Evolutionary conservation across 2,797 vertebrate species (phyloP).

Genomic region (Smutsia gigantea): DNA sequence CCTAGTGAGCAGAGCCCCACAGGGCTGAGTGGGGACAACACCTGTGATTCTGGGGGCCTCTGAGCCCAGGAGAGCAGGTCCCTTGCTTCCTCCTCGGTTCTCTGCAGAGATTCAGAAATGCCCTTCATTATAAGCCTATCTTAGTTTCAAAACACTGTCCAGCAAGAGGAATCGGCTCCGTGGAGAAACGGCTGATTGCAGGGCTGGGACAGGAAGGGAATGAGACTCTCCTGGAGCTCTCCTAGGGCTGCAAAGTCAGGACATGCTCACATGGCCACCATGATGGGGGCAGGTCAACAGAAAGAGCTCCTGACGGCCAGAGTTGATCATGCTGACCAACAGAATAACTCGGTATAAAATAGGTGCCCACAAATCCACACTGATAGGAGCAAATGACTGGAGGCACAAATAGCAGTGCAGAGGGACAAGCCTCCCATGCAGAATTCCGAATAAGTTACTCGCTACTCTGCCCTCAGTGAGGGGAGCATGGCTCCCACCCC

Average conservation of each 20-base stretch:
- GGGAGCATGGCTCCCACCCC: too few relatives aligned
- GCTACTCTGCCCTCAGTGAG: neutral
- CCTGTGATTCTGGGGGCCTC: neutral
- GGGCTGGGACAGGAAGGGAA: neutral
- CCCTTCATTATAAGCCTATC: neutral
- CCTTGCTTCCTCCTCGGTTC: neutral
- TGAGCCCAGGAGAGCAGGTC: neutral
- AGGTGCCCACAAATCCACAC: rapidly evolving
- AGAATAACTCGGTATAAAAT: too few relatives aligned
- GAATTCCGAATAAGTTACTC: neutral
- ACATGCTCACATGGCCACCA: rapidly evolving
- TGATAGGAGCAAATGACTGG: rapidly evolving
- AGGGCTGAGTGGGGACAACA: too few relatives aligned
- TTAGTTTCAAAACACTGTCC: neutral
- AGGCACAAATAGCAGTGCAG: too few relatives aligned
- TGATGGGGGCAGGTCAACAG: rapidly evolving
- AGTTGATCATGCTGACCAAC: rapidly evolving
- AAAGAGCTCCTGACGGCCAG: rapidly evolving
- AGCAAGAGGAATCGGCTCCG: rapidly evolving
- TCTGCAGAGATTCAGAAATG: neutral
- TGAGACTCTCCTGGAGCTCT: neutral
- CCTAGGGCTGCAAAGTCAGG: too few relatives aligned
- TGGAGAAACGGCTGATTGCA: rapidly evolving
- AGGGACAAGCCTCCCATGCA: neutral
- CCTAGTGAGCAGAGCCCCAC: too few relatives aligned